Evolutionary conservation across 2,888 invertebrate genomes (phyloP).

Genomic region (Brachyptera risi): DNA sequence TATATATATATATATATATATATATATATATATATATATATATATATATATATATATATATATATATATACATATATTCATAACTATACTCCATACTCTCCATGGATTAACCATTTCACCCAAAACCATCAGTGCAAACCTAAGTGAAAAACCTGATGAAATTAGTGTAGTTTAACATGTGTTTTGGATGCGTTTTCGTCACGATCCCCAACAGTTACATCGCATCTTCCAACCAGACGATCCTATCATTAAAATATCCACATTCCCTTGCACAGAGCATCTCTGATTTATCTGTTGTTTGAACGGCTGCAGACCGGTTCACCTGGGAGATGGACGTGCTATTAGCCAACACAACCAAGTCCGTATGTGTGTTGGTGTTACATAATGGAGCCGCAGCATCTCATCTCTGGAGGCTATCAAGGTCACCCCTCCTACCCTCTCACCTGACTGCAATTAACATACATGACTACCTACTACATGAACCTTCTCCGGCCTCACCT

Average conservation of each 20-base stretch:
- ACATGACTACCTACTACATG: no score
- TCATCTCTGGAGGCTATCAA: neutral
- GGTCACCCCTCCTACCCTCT: constrained; percentile 4
- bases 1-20: no score
- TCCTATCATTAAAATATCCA: constrained; percentile 11
- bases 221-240: neutral
- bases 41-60: no score
- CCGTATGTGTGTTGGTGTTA: constrained; percentile 7
- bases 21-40: no score
- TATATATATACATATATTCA: no score
- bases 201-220: neutral
- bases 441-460: constrained; percentile 9
- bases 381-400: constrained; percentile 7
- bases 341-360: neutral
- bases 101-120: no score
- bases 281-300: constrained; percentile 16
- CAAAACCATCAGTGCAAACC: no score
- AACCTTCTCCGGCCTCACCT: no score
- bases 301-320: constrained; percentile 5
- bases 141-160: neutral
- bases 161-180: neutral
- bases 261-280: constrained; percentile 16
- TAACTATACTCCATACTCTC: no score
- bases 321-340: neutral
- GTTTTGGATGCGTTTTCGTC: neutral